Base-by-base conservation (phyloP, 2,113 vertebrate genomes). In the Marcusenius ussheri region DNA sequence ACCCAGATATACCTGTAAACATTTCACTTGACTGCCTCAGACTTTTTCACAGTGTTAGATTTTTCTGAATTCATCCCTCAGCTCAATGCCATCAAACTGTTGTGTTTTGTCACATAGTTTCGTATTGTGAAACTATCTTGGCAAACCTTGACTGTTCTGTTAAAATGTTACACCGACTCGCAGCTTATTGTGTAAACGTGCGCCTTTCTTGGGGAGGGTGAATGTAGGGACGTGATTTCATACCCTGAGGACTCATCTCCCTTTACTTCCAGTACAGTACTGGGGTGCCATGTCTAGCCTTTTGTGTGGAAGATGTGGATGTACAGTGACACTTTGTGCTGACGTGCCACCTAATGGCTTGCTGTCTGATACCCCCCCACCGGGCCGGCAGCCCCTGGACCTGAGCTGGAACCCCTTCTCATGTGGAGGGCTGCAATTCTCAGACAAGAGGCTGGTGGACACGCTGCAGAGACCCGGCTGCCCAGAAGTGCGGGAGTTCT, bases 401-500 rank as follows among this genome's bases (percentile, higher is more conserved):
- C 90, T 94, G 70, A 91, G 89, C 87, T 94, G 96, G 97, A 97
- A 96, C 91, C 90, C 49, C 0, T 95, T 91, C 0, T 95, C 95
- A 0, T 87, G 95, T 0, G 93, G 94, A 0, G 93, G 93, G 31
- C 13, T 94, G 51, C 91, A 80, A 2, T 97, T 97, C 42, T 94
- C 89, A 0, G 95, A 97, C 0, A 24, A 66, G 0, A 35, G 0
- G 0, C 96, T 99, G 42, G 91, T 97, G 91, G 91, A 94, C 27
- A 90, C 89, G 0, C 94, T 97, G 42, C 89, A 9, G 7, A 51
- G 0, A 42, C 91, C 94, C 21, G n/a, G 51, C 0, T 95, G 97
- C 91, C 89, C 90, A 0, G 1, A 91, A 15, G 94, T 94, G 91
- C 93, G 83, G 27, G 96, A 98, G 91, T 99, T 99, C 94, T 94